Evolutionary conservation across 2,113 vertebrate species (phyloP).

Genomic region (Scartelaos histophorus): DNA sequence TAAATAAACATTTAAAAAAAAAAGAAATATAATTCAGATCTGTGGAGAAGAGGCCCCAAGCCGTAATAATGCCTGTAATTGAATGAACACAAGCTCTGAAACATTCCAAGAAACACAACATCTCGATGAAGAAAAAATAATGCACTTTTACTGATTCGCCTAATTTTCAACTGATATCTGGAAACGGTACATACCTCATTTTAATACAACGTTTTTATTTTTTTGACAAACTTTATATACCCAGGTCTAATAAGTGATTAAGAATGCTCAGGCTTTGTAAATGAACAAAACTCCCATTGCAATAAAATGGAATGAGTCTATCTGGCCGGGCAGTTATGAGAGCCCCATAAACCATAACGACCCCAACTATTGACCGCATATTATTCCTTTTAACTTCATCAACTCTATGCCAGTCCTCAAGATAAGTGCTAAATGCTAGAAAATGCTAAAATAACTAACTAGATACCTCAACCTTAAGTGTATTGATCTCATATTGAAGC

Average conservation of each 20-base stretch:
- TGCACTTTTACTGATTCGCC: too few relatives aligned
- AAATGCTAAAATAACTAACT: background rate
- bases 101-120: too few relatives aligned
- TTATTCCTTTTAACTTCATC: background rate
- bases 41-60: too few relatives aligned
- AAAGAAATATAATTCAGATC: too few relatives aligned
- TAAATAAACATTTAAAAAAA: too few relatives aligned
- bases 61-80: too few relatives aligned
- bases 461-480: background rate
- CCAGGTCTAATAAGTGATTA: background rate
- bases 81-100: too few relatives aligned
- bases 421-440: background rate
- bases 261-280: background rate
- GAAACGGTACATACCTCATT: too few relatives aligned
- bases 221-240: background rate
- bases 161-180: too few relatives aligned
- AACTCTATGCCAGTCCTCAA: background rate
- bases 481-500: background rate
- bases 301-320: background rate
- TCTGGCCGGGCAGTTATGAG: background rate
- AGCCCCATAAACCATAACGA: constrained; percentile 1
- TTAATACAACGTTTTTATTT: background rate
- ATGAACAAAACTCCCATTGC: background rate
- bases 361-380: background rate
- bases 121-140: too few relatives aligned